Conservation (phyloP, 2,888 invertebrate genomes). For the Erebia aethiops region DNA sequence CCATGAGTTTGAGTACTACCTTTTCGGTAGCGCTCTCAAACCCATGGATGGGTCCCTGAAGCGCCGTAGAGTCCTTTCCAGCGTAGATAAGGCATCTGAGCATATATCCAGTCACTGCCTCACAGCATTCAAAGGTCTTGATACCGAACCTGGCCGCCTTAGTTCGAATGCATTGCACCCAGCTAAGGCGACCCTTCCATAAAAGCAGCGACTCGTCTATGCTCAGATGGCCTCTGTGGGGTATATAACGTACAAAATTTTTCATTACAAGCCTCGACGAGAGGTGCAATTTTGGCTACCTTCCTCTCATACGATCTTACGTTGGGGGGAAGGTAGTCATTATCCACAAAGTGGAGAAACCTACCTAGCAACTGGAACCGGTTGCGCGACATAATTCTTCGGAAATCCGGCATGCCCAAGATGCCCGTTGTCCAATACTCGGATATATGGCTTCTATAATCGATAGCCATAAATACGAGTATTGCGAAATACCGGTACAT, state of each 20-base stretch:
- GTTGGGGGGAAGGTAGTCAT: slow-evolving; percentile 28
- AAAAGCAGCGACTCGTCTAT: slow-evolving; percentile 43
- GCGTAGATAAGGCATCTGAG: slow-evolving; percentile 17
- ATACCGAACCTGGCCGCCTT: slow-evolving; percentile 38
- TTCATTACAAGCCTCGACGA: slow-evolving; percentile 38
- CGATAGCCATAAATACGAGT: slow-evolving; percentile 33
- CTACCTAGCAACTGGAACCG: not conserved
- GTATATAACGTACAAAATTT: slow-evolving; percentile 30
- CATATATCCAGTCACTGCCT: slow-evolving; percentile 25
- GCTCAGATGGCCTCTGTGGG: slow-evolving; percentile 31
- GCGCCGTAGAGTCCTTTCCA: slow-evolving; percentile 24
- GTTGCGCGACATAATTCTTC: not conserved
- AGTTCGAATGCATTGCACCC: slow-evolving; percentile 40
- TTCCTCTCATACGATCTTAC: slow-evolving; percentile 31
- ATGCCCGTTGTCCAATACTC: slow-evolving; percentile 3
- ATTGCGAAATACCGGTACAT: slow-evolving; percentile 13
- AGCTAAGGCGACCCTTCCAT: slow-evolving; percentile 41
- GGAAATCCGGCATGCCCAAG: not conserved
- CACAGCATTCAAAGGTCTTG: too few species aligned
- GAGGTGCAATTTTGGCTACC: slow-evolving; percentile 35
- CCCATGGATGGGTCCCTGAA: not conserved
- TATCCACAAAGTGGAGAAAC: slow-evolving; percentile 42
- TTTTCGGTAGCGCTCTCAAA: too few species aligned
- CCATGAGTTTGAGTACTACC: too few species aligned
- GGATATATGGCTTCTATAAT: slow-evolving; percentile 32